Conservation (phyloP, 1,140 invertebrate species). For the Andrena cerasifolii region DNA sequence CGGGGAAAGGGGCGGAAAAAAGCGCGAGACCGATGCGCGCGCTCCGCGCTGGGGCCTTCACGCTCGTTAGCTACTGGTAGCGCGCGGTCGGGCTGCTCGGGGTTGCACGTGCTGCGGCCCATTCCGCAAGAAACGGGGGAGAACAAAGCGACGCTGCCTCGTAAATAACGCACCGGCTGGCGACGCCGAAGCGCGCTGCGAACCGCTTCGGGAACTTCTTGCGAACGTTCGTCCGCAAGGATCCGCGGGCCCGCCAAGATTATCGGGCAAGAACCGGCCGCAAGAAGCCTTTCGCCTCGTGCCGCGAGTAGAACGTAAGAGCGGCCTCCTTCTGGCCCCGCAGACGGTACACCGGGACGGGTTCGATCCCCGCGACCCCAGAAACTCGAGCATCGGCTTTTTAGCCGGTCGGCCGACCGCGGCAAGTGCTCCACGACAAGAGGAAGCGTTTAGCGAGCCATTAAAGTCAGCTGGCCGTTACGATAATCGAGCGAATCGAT, state of each 20-base stretch:
- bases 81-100: not conserved
- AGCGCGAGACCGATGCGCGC: constrained; percentile 2
- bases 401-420: constrained; percentile 28
- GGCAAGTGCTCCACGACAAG: constrained; percentile 20
- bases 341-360: constrained; percentile 4
- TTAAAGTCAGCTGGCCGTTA: constrained; percentile 54
- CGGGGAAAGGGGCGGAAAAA: not conserved
- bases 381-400: not conserved
- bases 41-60: too few species aligned
- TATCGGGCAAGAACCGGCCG: constrained; percentile 9
- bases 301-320: not conserved
- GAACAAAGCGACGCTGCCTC: not conserved
- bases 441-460: constrained; percentile 45
- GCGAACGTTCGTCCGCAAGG: not conserved
- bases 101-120: not conserved
- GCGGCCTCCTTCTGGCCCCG: constrained; percentile 15
- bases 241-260: not conserved
- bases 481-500: constrained; percentile 51
- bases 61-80: constrained; percentile 16
- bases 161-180: constrained; percentile 49
- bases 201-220: constrained; percentile 24
- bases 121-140: constrained; percentile 2
- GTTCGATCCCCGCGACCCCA: not conserved
- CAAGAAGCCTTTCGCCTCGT: too few species aligned
- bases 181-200: not conserved